Conservation (phyloP, 2,888 invertebrate genomes). For the Netelia virgata region DNA sequence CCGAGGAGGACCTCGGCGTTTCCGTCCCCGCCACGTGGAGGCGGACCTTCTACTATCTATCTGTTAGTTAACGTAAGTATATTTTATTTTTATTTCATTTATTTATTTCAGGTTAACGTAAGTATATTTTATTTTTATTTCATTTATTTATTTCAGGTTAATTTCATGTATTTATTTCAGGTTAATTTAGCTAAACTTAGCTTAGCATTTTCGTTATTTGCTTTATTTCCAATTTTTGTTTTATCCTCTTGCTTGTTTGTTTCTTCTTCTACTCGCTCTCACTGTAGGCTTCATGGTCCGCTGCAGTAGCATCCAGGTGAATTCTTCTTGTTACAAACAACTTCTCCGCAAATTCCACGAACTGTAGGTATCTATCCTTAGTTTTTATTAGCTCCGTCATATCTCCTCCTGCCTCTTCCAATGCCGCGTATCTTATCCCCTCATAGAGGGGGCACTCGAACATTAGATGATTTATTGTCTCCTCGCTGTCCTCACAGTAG, state of each 20-base stretch:
- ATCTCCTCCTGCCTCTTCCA: background rate
- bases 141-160: too few relatives aligned
- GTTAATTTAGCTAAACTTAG: too few relatives aligned
- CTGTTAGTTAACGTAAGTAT: background rate
- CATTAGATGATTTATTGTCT: conserved; percentile 13
- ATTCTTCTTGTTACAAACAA: background rate
- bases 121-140: too few relatives aligned
- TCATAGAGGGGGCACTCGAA: background rate
- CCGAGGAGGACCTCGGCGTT: background rate
- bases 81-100: too few relatives aligned
- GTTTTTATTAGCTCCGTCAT: background rate
- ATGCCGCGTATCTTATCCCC: background rate
- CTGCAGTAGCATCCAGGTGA: background rate
- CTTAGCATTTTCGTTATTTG: too few relatives aligned
- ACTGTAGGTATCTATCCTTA: background rate
- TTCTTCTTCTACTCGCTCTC: background rate
- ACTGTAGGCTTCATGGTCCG: background rate
- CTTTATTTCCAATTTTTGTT: too few relatives aligned
- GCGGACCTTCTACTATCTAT: background rate
- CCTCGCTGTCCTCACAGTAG: background rate
- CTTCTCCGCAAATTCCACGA: background rate
- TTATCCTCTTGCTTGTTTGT: too few relatives aligned
- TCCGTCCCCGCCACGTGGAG: conserved; percentile 9
- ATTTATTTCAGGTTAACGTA: too few relatives aligned
- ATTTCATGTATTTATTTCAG: too few relatives aligned